Conservation (phyloP, 1,140 invertebrate species). For the Ceratosolen solmsi region DNA sequence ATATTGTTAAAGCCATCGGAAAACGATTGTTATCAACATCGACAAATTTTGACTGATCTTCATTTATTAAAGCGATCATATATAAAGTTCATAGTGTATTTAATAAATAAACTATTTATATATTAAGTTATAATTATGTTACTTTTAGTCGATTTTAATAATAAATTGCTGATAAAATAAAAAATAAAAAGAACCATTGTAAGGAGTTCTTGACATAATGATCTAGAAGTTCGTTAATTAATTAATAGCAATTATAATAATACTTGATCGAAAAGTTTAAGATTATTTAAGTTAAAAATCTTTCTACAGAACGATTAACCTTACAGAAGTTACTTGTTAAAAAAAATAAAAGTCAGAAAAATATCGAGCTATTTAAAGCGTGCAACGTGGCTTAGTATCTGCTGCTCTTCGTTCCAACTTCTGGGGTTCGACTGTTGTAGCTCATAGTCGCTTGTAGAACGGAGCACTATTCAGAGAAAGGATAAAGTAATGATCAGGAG, state of each 20-base stretch:
- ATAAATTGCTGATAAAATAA: neutral
- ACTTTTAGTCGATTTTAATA: no score
- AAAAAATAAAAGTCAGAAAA: no score
- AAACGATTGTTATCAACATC: constrained; percentile 53
- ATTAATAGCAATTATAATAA: no score
- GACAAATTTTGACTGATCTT: constrained; percentile 46
- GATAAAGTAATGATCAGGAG: constrained; percentile 1
- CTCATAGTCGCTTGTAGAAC: neutral
- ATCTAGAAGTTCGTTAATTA: neutral
- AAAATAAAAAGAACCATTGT: neutral
- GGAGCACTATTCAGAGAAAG: constrained; percentile 10
- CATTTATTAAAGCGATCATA: constrained; percentile 44
- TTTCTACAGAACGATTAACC: no score
- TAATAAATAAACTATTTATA: no score
- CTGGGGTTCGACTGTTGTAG: neutral
- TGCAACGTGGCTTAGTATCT: no score
- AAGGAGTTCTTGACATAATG: neutral
- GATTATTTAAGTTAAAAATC: no score
- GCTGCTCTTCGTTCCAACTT: neutral
- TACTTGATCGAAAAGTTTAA: no score
- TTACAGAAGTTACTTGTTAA: no score
- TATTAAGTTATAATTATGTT: no score
- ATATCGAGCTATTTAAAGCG: no score
- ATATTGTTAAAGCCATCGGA: constrained; percentile 48
- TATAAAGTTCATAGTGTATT: neutral